These are phyloP conservation scores for Calidris pygmaea DNA, from an alignment of 2,113 vertebrate genomes.

Conservation along the genomic window DNA sequence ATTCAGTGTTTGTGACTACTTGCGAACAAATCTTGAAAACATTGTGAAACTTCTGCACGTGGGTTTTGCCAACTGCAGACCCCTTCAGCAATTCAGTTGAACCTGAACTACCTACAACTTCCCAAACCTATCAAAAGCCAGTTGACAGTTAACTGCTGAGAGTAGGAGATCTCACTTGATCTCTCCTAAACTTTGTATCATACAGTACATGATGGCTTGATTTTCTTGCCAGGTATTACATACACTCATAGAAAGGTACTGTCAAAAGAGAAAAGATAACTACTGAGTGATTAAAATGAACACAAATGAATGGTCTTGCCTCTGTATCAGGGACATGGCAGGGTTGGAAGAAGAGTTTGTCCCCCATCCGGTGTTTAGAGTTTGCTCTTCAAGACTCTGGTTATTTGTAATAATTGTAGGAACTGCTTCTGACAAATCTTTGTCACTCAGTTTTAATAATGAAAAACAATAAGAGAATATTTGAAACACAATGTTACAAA, in stretches of 20 bases:
- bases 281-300: neutral
- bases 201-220: neutral
- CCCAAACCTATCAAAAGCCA: neutral
- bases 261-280: neutral
- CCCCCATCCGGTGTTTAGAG: neutral
- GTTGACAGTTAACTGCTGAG: neutral
- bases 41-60: neutral
- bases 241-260: neutral
- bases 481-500: neutral
- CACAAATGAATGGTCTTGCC: neutral
- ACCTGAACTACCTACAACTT: too few species aligned
- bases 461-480: neutral
- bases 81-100: neutral
- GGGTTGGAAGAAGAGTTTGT: neutral
- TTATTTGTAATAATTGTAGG: neutral
- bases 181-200: neutral
- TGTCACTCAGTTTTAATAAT: neutral
- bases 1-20: neutral
- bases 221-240: neutral
- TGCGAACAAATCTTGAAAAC: neutral
- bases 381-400: neutral
- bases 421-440: neutral
- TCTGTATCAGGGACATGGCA: neutral
- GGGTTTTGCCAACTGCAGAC: neutral
- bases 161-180: neutral